phyloP scores from a whole-genome alignment of 2,888 invertebrate species.

The Tinea semifulvella region DNA sequence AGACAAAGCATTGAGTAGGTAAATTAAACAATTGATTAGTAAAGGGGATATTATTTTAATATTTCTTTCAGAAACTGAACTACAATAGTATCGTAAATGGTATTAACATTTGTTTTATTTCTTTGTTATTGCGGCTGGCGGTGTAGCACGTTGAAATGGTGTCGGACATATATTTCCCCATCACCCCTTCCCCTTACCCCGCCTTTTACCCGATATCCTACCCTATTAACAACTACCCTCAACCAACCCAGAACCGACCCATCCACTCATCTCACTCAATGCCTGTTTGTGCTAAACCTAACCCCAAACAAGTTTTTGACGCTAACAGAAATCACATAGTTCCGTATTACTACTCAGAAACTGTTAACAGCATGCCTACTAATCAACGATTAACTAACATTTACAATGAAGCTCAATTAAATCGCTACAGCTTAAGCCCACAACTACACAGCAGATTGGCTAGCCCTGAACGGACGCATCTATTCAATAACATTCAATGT shows the following conservation, averaged over 20 bases:
- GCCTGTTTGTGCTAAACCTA: constrained; percentile 32
- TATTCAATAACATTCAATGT: constrained; percentile 34
- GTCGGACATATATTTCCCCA: constrained; percentile 77
- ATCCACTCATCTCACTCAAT: constrained; percentile 46
- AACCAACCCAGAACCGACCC: constrained; percentile 29
- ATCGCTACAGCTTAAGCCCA: constrained; percentile 34
- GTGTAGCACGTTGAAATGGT: constrained; percentile 78
- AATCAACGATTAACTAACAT: constrained; percentile 42
- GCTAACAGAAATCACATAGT: constrained; percentile 66
- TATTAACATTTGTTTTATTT: constrained; percentile 55
- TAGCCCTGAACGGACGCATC: constrained; percentile 37
- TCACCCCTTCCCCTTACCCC: constrained; percentile 53
- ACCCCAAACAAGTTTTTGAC: constrained; percentile 57
- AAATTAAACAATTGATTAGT: too few relatives aligned
- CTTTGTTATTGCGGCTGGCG: constrained; percentile 55
- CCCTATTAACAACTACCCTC: constrained; percentile 57
- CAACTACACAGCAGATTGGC: constrained; percentile 31
- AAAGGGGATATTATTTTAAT: too few relatives aligned
- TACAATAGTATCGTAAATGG: too few relatives aligned
- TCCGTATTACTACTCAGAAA: constrained; percentile 59
- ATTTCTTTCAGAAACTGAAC: too few relatives aligned
- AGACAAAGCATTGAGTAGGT: too few relatives aligned
- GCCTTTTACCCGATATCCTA: constrained; percentile 55
- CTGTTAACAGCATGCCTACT: constrained; percentile 53
- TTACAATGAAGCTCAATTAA: constrained; percentile 38